Conservation (phyloP, 2,888 invertebrate species). For the Aleiodes testaceus region DNA sequence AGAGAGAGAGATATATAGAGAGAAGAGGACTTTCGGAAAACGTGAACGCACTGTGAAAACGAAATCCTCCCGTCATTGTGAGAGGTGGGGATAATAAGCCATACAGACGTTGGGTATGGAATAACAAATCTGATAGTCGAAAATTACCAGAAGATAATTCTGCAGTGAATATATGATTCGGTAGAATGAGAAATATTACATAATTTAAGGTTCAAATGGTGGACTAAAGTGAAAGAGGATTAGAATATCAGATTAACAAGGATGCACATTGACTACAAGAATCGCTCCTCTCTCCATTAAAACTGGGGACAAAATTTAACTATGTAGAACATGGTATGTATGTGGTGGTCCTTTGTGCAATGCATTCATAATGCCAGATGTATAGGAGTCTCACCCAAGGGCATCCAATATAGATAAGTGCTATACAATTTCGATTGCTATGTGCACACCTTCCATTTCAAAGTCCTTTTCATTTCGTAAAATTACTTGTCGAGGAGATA, state of each 20-base stretch:
- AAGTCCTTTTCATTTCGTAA: constrained; percentile 37
- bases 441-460: constrained; percentile 19
- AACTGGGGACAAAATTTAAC: constrained; percentile 17
- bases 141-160: constrained; percentile 20
- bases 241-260: constrained; percentile 12
- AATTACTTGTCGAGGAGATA: neutral
- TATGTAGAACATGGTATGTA: constrained; percentile 5
- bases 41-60: constrained; percentile 48
- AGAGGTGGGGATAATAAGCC: constrained; percentile 45
- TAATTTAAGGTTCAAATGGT: constrained; percentile 5
- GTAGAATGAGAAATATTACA: neutral
- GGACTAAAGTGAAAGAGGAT: constrained; percentile 10
- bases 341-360: constrained; percentile 30
- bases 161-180: neutral
- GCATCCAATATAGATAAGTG: constrained; percentile 23
- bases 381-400: neutral
- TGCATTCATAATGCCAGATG: constrained; percentile 37
- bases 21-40: constrained; percentile 32
- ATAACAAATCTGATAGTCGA: constrained; percentile 29
- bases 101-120: constrained; percentile 34
- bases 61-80: constrained; percentile 41
- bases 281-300: constrained; percentile 17
- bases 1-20: neutral
- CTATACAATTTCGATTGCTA: constrained; percentile 38
- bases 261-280: constrained; percentile 15